Base-by-base conservation (phyloP, 2,888 invertebrate genomes). In the Tetramorium bicarinatum region DNA sequence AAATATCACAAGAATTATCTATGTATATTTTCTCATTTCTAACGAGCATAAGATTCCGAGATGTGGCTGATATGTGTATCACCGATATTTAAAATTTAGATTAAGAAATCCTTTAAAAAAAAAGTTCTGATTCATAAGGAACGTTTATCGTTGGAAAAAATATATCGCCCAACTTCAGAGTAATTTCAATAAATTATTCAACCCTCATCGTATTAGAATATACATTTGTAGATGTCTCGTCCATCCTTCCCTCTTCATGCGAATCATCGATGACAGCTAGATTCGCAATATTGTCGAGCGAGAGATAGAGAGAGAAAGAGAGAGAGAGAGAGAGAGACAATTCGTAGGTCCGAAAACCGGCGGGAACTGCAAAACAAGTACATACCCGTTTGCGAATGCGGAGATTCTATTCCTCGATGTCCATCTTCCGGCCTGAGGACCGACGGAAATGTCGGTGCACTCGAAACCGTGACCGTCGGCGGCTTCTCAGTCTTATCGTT, bases 401-500 rank as follows among this genome's bases (percentile, higher is more conserved):
- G 95, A 7, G 95, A 95, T 85, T 95, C 95, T 93, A 95, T 94
- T 88, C 93, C 94, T 79, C 95, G 94, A 82, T 94, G 94, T 74
- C 92, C 94, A 82, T 95, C 95, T 83, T 95, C 95, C 59, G 94
- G 93, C 93, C 95, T 93, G 80, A 95, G 93, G 59, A 95, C 94
- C 85, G 95, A 94, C 80, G 95, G 94, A 87, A 95, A 95, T 66
- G 93, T 95, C 81, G 94, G 93, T 86, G 94, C 93, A 87, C 94
- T 95, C 87, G 95, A 95, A 88, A 95, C 95, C 91, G 95, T 94
- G 76, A 94, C 94, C 89, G 93, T 92, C 85, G 95, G 94, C 81
- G 94, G 91, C 90, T 95, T 95, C 91, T 95, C 94, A 94, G 94
- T 95, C 94, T 95, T 95, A 93, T 95, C 95, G 91, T 95, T 95